A percentile compares a stretch with the other conserved stretches of the same genome.
phyloP scores from a whole-genome alignment of 2,888 invertebrate genomes.

The Thysanoteuthis rhombus region DNA sequence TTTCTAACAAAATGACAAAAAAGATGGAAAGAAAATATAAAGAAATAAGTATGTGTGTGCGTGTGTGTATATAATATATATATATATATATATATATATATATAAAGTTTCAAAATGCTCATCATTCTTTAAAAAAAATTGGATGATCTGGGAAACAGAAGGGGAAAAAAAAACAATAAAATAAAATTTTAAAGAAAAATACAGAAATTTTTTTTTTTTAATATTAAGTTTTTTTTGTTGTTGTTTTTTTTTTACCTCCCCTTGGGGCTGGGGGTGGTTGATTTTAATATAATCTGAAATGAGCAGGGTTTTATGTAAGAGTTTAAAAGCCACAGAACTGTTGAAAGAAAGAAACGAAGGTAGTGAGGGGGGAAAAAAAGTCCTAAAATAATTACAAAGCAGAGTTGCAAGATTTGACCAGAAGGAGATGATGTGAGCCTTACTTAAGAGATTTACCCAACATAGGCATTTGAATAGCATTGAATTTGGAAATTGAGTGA shows the following conservation, averaged over 20 bases:
- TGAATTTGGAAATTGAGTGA: too few species aligned
- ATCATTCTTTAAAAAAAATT: background rate
- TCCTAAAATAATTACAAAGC: background rate
- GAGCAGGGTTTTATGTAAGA: background rate
- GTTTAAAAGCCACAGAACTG: background rate
- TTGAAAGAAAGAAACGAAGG: background rate
- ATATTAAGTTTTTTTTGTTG: background rate
- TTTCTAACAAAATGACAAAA: slow-evolving; percentile 1
- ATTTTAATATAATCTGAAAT: background rate
- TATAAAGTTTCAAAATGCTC: background rate
- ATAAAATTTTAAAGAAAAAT: background rate
- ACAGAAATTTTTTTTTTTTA: background rate
- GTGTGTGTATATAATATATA: too few species aligned
- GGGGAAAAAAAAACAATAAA: background rate
- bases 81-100: too few species aligned
- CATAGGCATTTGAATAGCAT: too few species aligned
- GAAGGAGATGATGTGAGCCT: too few species aligned
- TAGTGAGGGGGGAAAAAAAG: background rate
- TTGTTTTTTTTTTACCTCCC: background rate
- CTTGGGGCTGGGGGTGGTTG: background rate
- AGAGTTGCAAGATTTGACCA: too few species aligned
- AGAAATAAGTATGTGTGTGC: background rate
- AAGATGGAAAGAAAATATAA: background rate
- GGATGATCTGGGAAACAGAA: background rate
- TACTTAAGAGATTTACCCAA: too few species aligned